Conservation (phyloP, 2,797 vertebrate genomes). For the Parambassis ranga region DNA sequence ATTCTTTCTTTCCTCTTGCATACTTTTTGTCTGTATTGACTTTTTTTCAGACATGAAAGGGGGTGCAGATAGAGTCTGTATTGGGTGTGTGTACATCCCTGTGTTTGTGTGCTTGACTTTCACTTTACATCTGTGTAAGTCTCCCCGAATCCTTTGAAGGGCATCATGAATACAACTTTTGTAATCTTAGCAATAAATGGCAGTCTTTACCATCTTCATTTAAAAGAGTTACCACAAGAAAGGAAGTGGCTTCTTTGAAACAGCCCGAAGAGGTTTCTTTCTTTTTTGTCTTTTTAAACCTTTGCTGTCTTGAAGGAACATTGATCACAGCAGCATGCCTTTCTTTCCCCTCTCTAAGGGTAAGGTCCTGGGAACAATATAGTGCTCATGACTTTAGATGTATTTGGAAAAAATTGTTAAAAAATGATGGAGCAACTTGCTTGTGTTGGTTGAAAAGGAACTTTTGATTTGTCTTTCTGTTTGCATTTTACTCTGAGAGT, state of each 20-base stretch:
- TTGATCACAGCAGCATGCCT: conserved; percentile 18
- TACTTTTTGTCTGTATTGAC: conserved; percentile 52
- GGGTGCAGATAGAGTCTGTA: background rate
- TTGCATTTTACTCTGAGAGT: too few species aligned
- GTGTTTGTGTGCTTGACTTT: conserved; percentile 17
- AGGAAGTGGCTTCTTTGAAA: conserved; percentile 38
- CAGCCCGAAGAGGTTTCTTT: background rate
- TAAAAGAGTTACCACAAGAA: conserved; percentile 41
- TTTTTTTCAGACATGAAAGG: conserved; percentile 52
- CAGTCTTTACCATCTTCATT: conserved; percentile 4
- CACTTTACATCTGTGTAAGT: background rate
- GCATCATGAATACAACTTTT: conserved; percentile 11
- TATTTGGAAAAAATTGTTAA: background rate
- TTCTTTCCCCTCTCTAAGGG: background rate
- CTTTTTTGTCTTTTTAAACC: background rate
- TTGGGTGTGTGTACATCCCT: background rate
- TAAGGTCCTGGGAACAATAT: conserved; percentile 21
- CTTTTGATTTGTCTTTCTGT: conserved; percentile 1
- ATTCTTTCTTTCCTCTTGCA: conserved; percentile 19
- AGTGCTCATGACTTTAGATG: conserved; percentile 21
- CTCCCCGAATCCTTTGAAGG: conserved; percentile 23
- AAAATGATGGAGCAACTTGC: background rate
- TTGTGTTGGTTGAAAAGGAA: conserved; percentile 6
- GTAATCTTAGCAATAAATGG: conserved; percentile 19
- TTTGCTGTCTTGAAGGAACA: conserved; percentile 26